phyloP scores from a whole-genome alignment of 2,113 vertebrate species.

The Corvus moneduloides region DNA sequence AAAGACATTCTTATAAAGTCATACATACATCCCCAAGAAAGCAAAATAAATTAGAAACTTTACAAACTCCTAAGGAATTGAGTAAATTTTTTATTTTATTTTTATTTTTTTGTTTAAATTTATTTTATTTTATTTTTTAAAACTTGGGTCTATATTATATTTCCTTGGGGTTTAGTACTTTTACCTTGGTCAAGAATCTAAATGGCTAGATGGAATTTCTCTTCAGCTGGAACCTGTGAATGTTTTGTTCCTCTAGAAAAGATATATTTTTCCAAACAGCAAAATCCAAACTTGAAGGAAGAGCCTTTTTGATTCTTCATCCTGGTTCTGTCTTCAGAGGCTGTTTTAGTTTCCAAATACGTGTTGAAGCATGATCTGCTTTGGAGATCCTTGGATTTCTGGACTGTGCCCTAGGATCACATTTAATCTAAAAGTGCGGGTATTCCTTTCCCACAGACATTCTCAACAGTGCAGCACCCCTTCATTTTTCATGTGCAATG shows the following conservation, averaged over 20 bases:
- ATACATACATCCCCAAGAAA: not conserved
- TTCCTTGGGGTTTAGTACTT: not conserved
- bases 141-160: accelerated
- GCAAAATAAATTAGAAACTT: not conserved
- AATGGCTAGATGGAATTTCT: not conserved
- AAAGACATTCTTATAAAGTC: not conserved
- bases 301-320: not conserved
- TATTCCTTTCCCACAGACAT: not conserved
- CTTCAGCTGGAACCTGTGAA: not conserved
- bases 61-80: not conserved
- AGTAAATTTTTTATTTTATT: not conserved
- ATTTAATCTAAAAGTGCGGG: not conserved
- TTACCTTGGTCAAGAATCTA: not conserved
- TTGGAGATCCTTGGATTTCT: not conserved
- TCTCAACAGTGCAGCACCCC: not conserved
- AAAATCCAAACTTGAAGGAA: not conserved
- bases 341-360: not conserved
- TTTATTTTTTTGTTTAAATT: not conserved
- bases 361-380: not conserved
- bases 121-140: not conserved
- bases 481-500: not conserved
- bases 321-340: not conserved
- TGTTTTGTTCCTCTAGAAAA: not conserved
- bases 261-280: not conserved
- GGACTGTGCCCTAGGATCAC: not conserved